Percentiles rank a stretch among this genome's conserved stretches.
Conservation (phyloP, 1,140 invertebrate species). For the Heterodera carotae region DNA sequence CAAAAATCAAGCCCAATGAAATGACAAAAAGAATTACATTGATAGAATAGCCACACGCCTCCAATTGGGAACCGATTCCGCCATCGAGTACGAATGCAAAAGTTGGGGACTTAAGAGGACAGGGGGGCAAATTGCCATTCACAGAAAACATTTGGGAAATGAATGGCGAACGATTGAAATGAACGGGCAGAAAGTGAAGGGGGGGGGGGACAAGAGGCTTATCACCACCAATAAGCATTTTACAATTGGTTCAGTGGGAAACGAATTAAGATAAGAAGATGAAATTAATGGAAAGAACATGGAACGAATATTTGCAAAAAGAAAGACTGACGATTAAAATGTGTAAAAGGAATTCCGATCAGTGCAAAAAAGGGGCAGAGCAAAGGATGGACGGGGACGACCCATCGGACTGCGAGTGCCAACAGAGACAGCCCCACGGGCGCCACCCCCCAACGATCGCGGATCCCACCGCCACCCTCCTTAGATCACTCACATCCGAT, state of each 20-base stretch:
- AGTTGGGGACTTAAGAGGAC: background rate
- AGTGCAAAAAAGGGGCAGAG: background rate
- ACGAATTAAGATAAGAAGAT: background rate
- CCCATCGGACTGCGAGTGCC: background rate
- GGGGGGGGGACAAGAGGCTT: too few relatives aligned
- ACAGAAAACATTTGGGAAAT: background rate
- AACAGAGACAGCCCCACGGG: background rate
- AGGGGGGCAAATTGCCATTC: background rate
- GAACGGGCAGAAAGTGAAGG: background rate
- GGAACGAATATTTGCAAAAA: too few relatives aligned
- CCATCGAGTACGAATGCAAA: constrained; percentile 21
- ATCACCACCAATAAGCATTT: background rate
- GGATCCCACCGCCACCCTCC: too few relatives aligned
- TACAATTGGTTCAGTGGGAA: background rate
- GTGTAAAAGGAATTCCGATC: too few relatives aligned
- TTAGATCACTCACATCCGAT: constrained; percentile 35
- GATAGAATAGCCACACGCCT: constrained; percentile 37
- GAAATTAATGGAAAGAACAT: background rate
- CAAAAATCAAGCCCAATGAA: background rate
- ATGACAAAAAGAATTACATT: constrained; percentile 20
- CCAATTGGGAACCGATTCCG: constrained; percentile 36
- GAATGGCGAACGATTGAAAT: background rate
- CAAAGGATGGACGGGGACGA: too few relatives aligned
- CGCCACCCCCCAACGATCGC: background rate
- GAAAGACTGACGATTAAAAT: background rate